These are phyloP conservation scores for Sarcophaga bullata DNA, from an alignment of 1,140 invertebrate species.

Conservation along the genomic window DNA sequence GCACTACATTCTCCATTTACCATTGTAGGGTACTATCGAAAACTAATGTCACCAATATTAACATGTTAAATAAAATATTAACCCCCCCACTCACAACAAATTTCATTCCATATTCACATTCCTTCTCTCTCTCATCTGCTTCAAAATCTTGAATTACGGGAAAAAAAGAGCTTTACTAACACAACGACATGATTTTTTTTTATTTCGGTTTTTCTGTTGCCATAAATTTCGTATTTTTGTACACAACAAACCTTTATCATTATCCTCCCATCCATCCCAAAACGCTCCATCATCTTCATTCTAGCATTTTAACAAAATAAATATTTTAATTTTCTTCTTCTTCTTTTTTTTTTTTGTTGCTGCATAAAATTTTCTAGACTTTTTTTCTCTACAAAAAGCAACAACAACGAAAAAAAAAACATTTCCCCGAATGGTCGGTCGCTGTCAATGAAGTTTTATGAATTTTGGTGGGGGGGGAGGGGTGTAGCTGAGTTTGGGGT, in stretches of 20 bases:
- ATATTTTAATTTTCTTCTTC: constrained; percentile 13
- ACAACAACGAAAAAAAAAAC: neutral
- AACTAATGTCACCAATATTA: too few relatives aligned
- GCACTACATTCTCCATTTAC: too few relatives aligned
- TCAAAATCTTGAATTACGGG: neutral
- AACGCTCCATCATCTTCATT: neutral
- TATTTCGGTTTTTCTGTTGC: neutral
- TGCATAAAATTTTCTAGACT: constrained; percentile 8
- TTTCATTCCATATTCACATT: neutral
- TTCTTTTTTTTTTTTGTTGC: neutral
- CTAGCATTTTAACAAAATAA: constrained; percentile 13
- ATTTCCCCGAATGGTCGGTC: neutral
- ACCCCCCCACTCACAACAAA: neutral
- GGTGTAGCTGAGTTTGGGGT: neutral
- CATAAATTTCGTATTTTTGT: neutral
- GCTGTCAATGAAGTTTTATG: neutral
- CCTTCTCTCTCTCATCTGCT: neutral
- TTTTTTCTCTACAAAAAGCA: neutral
- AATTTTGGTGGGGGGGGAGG: too few relatives aligned
- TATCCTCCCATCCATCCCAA: neutral
- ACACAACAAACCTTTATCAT: neutral
- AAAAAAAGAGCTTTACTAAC: constrained; percentile 20
- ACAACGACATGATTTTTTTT: neutral
- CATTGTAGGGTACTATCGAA: too few relatives aligned
- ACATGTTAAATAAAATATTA: too few relatives aligned